These are phyloP conservation scores for Aporophyla lueneburgensis DNA, from an alignment of 2,888 invertebrate genomes.

Conservation along the genomic window DNA sequence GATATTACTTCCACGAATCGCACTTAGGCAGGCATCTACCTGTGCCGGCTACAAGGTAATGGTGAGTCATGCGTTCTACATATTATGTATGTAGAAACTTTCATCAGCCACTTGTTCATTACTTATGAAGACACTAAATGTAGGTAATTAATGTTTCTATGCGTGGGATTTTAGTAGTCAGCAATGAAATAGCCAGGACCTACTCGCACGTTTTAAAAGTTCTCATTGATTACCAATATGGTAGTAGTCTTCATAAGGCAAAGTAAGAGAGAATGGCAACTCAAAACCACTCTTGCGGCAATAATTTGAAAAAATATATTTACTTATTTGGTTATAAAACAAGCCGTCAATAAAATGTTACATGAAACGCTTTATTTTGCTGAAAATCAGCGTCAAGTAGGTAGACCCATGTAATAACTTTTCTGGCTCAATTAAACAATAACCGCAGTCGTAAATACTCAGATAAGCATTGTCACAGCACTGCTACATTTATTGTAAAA, in stretches of 20 bases:
- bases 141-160: neutral
- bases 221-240: neutral
- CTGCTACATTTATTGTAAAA: constrained; percentile 7
- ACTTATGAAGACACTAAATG: neutral
- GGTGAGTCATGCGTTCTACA: constrained; percentile 32
- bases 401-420: neutral
- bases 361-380: neutral
- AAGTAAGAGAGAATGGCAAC: neutral
- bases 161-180: neutral
- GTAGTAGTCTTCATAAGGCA: neutral
- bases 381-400: neutral
- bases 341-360: neutral
- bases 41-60: constrained; percentile 14
- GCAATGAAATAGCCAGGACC: constrained; percentile 1
- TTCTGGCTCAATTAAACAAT: neutral
- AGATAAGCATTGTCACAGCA: constrained; percentile 8
- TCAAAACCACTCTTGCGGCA: neutral
- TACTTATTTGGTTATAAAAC: neutral
- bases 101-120: constrained; percentile 1
- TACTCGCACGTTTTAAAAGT: neutral
- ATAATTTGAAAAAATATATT: constrained; percentile 4
- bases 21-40: neutral
- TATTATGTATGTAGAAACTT: constrained; percentile 22
- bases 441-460: constrained; percentile 11
- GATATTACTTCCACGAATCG: neutral